A percentile compares a stretch with the other conserved stretches of the same genome.
Evolutionary conservation across 2,888 invertebrate genomes (phyloP).

Genomic region (Epinotia brunnichana): DNA sequence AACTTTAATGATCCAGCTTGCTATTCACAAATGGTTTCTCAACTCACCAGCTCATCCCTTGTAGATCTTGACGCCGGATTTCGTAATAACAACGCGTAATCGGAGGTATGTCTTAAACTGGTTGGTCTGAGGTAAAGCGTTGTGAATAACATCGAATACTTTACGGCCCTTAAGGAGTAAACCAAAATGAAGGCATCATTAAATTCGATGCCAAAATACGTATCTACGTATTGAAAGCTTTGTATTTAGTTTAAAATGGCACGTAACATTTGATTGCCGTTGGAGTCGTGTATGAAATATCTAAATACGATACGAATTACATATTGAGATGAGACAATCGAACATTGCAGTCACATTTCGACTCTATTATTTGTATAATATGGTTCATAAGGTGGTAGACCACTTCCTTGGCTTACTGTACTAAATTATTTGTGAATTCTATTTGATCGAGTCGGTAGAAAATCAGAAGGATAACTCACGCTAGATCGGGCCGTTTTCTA

Average conservation of each 20-base stretch:
- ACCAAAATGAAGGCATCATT: not conserved
- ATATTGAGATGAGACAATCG: too few relatives aligned
- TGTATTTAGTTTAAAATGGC: not conserved
- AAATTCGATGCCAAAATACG: not conserved
- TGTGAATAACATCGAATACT: slow-evolving; percentile 3
- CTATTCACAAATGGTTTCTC: not conserved
- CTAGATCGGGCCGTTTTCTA: too few relatives aligned
- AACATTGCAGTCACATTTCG: too few relatives aligned
- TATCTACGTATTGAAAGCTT: not conserved
- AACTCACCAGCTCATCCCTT: not conserved
- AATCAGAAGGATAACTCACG: too few relatives aligned
- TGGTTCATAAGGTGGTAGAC: too few relatives aligned
- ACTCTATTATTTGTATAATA: too few relatives aligned
- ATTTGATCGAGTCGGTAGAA: too few relatives aligned
- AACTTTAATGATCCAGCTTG: slow-evolving; percentile 28
- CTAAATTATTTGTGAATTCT: too few relatives aligned
- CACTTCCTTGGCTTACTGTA: too few relatives aligned
- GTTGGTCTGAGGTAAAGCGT: not conserved
- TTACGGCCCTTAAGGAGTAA: not conserved
- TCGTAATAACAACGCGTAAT: not conserved
- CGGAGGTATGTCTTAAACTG: not conserved
- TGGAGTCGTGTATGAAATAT: not conserved
- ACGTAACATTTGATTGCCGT: not conserved
- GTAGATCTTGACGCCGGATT: not conserved
- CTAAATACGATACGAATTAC: too few relatives aligned